Conservation (phyloP, 2,888 invertebrate genomes). For the Diabrotica balteata region DNA sequence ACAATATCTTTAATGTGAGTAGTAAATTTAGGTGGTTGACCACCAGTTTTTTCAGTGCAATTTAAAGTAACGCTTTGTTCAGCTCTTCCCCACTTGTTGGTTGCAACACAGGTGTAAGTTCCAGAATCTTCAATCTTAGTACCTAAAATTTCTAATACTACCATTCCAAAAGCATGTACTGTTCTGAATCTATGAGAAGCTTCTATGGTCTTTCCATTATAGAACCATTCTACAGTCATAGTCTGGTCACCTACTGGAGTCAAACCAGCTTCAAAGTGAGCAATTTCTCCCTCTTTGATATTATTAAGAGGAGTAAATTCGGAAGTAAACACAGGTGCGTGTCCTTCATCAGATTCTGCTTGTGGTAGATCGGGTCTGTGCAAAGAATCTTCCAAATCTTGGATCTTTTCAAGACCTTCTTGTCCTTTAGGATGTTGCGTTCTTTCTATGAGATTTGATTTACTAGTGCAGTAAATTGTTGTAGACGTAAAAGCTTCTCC, state of each 20-base stretch:
- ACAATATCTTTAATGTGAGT: constrained; percentile 85
- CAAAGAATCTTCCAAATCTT: constrained; percentile 87
- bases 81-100: constrained; percentile 87
- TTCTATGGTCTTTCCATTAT: constrained; percentile 87
- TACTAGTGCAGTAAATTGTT: constrained; percentile 83
- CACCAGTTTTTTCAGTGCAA: constrained; percentile 84
- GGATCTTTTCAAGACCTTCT: constrained; percentile 89
- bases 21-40: constrained; percentile 87
- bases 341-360: constrained; percentile 78
- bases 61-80: constrained; percentile 84
- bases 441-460: constrained; percentile 82
- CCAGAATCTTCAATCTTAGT: constrained; percentile 94
- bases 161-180: constrained; percentile 97
- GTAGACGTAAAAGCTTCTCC: constrained; percentile 94
- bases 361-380: constrained; percentile 73
- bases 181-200: constrained; percentile 91
- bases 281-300: constrained; percentile 93
- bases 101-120: constrained; percentile 85
- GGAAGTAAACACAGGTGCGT: constrained; percentile 87
- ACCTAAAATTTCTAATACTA: constrained; percentile 93
- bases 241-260: constrained; percentile 93
- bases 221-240: constrained; percentile 96
- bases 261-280: constrained; percentile 96
- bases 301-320: constrained; percentile 84
- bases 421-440: constrained; percentile 96